Evolutionary conservation across 2,113 vertebrate genomes (phyloP).

Genomic region (Haplotaxodon microlepis): DNA sequence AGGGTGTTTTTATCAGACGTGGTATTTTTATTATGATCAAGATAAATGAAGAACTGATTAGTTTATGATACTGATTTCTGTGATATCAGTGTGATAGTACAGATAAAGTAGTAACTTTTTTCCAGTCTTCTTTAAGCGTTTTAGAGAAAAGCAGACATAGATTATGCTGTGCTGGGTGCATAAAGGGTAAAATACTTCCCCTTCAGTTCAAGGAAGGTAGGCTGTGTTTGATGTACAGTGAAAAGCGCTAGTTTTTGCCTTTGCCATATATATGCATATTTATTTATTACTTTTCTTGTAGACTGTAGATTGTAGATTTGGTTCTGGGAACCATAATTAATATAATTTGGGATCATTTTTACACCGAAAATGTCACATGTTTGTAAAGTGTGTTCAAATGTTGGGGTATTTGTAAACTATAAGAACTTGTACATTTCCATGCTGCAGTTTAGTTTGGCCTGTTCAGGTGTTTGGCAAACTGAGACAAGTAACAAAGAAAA

Average conservation of each 20-base stretch:
- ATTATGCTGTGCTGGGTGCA: background rate
- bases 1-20: background rate
- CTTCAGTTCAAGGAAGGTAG: background rate
- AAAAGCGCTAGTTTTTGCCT: background rate
- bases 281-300: background rate
- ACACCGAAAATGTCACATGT: background rate
- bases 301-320: background rate
- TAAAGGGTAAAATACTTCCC: background rate
- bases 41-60: background rate
- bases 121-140: background rate
- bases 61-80: background rate
- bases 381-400: background rate
- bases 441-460: background rate
- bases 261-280: background rate
- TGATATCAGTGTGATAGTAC: background rate
- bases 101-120: background rate
- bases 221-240: background rate
- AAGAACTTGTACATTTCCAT: background rate
- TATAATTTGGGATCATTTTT: background rate
- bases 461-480: background rate
- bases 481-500: background rate
- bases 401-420: background rate
- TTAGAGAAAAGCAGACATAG: background rate
- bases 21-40: background rate
- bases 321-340: background rate